Percentiles rank a stretch among this genome's conserved stretches.
phyloP scores from a whole-genome alignment of 2,888 invertebrate genomes.

The Noctua fimbriata region DNA sequence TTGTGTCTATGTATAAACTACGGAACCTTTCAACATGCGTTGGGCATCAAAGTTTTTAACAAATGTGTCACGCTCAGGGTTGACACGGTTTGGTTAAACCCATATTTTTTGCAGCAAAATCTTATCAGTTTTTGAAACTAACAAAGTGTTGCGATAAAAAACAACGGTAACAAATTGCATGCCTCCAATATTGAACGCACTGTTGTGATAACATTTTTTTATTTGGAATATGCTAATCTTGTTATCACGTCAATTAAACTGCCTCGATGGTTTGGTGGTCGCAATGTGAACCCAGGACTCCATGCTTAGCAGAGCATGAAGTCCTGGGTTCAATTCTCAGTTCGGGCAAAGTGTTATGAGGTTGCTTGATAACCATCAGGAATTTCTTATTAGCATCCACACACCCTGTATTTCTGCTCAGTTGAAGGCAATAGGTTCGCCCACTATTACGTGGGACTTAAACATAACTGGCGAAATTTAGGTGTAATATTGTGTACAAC shows the following conservation, averaged over 20 bases:
- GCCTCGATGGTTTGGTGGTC: background rate
- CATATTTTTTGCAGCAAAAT: slow-evolving; percentile 28
- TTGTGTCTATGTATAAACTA: background rate
- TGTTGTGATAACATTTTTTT: slow-evolving; percentile 34
- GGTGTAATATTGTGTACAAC: background rate
- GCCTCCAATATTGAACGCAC: slow-evolving; percentile 14
- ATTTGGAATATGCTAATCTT: slow-evolving; percentile 26
- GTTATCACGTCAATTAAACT: background rate
- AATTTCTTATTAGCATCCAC: background rate
- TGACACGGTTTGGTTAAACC: slow-evolving; percentile 5
- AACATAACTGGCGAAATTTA: background rate
- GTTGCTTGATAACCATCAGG: background rate
- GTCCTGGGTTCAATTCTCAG: background rate
- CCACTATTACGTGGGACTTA: too few species aligned
- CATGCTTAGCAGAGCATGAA: background rate
- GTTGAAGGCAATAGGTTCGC: background rate
- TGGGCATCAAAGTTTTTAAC: slow-evolving; percentile 29
- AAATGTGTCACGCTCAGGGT: slow-evolving; percentile 17
- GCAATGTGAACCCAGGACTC: too few species aligned
- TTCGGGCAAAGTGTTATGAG: background rate
- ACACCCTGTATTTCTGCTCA: too few species aligned
- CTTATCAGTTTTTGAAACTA: slow-evolving; percentile 48
- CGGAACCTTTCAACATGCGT: slow-evolving; percentile 6
- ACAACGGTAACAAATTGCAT: slow-evolving; percentile 16
- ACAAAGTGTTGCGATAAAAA: slow-evolving; percentile 34